Base-by-base conservation (phyloP, 2,888 invertebrate genomes). In the Cataglyphis rosenhaueri region DNA sequence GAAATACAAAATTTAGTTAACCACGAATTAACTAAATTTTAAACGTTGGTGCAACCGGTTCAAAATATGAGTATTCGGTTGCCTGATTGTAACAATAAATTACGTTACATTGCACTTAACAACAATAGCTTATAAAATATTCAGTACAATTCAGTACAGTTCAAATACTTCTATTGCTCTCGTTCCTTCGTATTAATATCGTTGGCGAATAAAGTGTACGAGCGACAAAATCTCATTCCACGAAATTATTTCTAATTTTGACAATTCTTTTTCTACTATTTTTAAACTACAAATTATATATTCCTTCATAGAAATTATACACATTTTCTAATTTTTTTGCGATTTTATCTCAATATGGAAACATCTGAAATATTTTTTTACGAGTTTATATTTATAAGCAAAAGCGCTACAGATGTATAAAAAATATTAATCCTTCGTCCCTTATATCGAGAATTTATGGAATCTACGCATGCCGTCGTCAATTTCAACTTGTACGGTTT, bases 71-170 rank as follows among this genome's bases (percentile, higher is more conserved):
- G 15, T 70, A 78, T 71, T 71, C 44, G 44, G 32, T 78, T 70
- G 32, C 18, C 35, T 59, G 71, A 12, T 44, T 59, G 44, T 78
- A 68, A 57, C 70, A 61, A 79, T 15, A 9, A 59, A 59, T 70
- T 78, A 78, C 57, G 15, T 18, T 64, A 78, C 44, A 18, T 32
- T 79, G 71, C 18, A 52, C 44, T 59, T 70, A 70, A 78, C 35
- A 48, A 79, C 35, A 48, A 79, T 76, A 76, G 35, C 44, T 70
- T 71, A 71, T 25, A 70, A 68, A 76, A 61, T 44, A 59, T 21
- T 55, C 65, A 29, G 38, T 52, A 52, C n/a, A 59, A 21, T 59
- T 70, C 29, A 32, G 1, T 6, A 35, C 35, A 35, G 6, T 35
- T 35, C 35, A 35, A 35, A n/a, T 29, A 41, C 41, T 21, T 3